Evolutionary conservation across 2,113 vertebrate genomes (phyloP).

Genomic region (Edolisoma coerulescens): DNA sequence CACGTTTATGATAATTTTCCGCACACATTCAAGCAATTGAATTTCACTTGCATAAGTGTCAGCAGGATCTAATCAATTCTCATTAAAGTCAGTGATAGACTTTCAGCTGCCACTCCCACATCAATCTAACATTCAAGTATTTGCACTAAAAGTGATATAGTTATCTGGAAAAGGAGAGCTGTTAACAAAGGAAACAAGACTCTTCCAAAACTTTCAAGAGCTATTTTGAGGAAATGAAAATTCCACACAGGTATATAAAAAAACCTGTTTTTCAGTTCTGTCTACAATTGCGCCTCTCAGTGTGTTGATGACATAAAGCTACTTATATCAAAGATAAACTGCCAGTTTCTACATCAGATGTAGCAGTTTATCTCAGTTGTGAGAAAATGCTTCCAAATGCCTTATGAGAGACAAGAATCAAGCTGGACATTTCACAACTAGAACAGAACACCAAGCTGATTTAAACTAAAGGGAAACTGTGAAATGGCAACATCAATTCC

Average conservation of each 20-base stretch:
- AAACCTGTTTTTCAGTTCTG: background rate
- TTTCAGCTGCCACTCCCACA: background rate
- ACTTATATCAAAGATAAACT: background rate
- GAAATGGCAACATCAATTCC: background rate
- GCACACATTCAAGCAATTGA: conserved; percentile 6
- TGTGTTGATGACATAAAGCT: background rate
- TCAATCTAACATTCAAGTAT: background rate
- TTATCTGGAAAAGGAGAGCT: background rate
- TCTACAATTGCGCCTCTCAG: background rate
- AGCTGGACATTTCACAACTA: background rate
- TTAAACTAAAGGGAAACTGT: background rate
- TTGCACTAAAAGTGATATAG: background rate
- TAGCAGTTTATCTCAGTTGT: background rate
- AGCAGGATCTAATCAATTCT: conserved; percentile 39
- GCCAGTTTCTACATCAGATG: background rate
- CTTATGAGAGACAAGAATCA: background rate
- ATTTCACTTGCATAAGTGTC: conserved; percentile 20
- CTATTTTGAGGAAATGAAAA: background rate
- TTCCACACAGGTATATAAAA: background rate
- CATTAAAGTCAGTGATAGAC: conserved; percentile 21
- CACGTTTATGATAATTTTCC: conserved; percentile 20
- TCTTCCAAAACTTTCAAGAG: background rate
- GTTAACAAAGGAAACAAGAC: background rate
- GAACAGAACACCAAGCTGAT: background rate
- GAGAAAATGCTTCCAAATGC: background rate